Base-by-base conservation (phyloP, 2,113 vertebrate species). In the Rhinopomastus cyanomelas region DNA sequence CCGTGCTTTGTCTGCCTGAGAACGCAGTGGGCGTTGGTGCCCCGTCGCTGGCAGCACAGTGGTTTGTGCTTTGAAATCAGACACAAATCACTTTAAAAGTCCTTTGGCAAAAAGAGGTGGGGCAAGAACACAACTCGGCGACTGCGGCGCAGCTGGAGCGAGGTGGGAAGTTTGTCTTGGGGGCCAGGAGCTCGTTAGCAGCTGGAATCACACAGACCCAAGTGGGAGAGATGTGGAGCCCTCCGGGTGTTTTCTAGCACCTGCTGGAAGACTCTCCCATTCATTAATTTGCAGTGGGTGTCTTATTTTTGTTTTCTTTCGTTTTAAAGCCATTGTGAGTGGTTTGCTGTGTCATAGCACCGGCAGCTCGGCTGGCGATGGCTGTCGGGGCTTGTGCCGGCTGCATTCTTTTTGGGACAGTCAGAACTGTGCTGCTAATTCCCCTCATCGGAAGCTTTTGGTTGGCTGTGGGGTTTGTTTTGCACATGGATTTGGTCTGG, bases 1-100 rank as follows among this genome's bases (percentile, higher is more conserved):
- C 49, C 66, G 27, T 6, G 57, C 77, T 91, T 88, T 93, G 88
- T 88, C 77, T 91, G 90, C 79, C 66, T 61, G 93, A 84, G 93
- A 95, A 94, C 93, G 90, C 74, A 27, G 88, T 87, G 88, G 95
- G 90, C 6, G 81, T 85, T 92, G 4, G 77, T 95, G 90, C 90
- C 0, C 62, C 9, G 16, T 39, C 3, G 4, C 30, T 30, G 62
- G 56, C 76, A 17, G 30, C n/a, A n/a, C n/a, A 0, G 1, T n/a
- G 80, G 6, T 53, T 83, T 2, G 69, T n/a, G 74, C 93, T 93
- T 90, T 88, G 90, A 86, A 94, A 84, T 69, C 7, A 83, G 81
- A 88, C 86, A 59, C 88, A 84, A 88, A 90, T 86, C 8, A 1
- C 78, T 42, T 75, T 9, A 55, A 18, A 87, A 81, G 71, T 90